Evolutionary conservation across 2,888 invertebrate genomes (phyloP), one percentile per base, ranked within the genome.

Genomic region (Anthophora plumipes): DNA sequence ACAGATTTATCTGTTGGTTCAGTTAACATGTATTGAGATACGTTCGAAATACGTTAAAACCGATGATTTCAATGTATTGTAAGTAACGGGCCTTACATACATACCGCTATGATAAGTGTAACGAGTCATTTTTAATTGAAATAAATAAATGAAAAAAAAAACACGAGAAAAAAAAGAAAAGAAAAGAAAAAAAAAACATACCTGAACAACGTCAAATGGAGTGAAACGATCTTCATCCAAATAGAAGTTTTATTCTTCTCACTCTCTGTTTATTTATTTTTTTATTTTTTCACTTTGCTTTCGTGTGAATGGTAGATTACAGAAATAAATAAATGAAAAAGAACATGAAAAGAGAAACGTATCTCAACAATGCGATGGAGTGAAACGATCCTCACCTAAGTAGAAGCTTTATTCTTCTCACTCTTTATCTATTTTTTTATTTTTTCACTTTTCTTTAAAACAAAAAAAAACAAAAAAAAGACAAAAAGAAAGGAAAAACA

Each of bases 81-180:
- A 70, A 66, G 79, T 74, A n/a, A 46, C 60, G 60, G 59, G 39
- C 54, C 77, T 77, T 77, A 79, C 80, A 78, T 69, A 73, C 59
- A 50, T 57, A 80, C 55, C 70, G 48, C 70, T 79, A 73, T 46
- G 52, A 64, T 64, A 81, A 81, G 80, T 81, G 80, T 81, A 79
- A 79, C 57, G 60, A 81, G 74, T 63, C 67, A 82, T 82, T 82
- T 82, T 71, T 64, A 75, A 80, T 48, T 80, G 67, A 80, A 75
- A 80, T 71, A 80, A 81, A 81, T 66, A 70, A 78, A 64, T 55
- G 43, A 25, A 66, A 48, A n/a, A 59, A 59, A 41, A 14, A 64
- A 52, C 68, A 70, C 66, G 54, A 63, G 25, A 66, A 31, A 20
- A 52, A 48, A 61, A 81, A 78, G 52, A 68, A 71, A 77, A 55